Evolutionary conservation across 1,140 invertebrate species (phyloP).

Genomic region (Drosophila arawakana): DNA sequence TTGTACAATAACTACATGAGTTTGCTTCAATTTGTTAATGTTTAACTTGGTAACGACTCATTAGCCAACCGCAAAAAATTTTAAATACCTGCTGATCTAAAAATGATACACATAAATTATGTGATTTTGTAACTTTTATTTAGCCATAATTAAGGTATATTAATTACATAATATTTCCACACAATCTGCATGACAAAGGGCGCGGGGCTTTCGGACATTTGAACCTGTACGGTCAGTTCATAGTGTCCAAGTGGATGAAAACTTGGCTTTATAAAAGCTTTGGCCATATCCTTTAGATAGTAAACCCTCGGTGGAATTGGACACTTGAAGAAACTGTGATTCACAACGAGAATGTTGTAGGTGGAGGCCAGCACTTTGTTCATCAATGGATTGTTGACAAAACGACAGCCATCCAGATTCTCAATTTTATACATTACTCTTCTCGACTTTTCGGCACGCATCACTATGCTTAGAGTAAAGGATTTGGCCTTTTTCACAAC

Average conservation of each 20-base stretch:
- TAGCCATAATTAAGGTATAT: conserved; percentile 1
- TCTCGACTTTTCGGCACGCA: conserved; percentile 47
- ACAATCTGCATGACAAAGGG: conserved; percentile 64
- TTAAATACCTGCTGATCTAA: background rate
- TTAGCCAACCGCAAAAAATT: background rate
- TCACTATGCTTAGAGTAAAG: conserved; percentile 36
- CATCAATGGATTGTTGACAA: conserved; percentile 52
- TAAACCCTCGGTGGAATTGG: conserved; percentile 54
- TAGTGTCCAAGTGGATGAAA: conserved; percentile 54
- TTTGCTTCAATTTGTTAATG: background rate
- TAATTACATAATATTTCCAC: conserved; percentile 53
- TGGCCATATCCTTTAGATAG: conserved; percentile 42
- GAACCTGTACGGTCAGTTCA: conserved; percentile 43
- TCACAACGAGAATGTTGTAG: conserved; percentile 48
- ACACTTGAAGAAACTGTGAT: conserved; percentile 52
- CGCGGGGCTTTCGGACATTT: conserved; percentile 28
- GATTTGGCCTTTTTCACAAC: conserved; percentile 42
- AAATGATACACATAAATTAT: no score
- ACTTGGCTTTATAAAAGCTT: conserved; percentile 28
- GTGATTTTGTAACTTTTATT: background rate
- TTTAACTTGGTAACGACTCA: background rate
- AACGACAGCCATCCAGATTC: conserved; percentile 54
- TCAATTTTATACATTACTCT: conserved; percentile 54
- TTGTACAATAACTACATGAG: background rate
- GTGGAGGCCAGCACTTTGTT: conserved; percentile 43